phyloP scores from a whole-genome alignment of 2,888 invertebrate genomes.

The Trissolcus brochymenae region DNA sequence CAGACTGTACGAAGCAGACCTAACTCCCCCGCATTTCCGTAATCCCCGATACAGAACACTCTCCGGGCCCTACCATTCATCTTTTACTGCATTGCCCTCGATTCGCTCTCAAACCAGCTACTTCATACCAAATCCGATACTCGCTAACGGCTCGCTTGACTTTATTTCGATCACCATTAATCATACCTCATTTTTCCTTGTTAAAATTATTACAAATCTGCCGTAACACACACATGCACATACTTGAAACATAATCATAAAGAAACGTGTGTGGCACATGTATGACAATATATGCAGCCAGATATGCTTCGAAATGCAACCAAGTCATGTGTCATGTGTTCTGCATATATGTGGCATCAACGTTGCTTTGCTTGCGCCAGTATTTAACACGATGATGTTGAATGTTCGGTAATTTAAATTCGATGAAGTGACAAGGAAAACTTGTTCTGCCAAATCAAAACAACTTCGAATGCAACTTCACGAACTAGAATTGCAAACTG shows the following conservation, averaged over 20 bases:
- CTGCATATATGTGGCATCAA: too few relatives aligned
- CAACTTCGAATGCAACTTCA: background rate
- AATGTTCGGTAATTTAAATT: too few relatives aligned
- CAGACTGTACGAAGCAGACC: slow-evolving; percentile 65
- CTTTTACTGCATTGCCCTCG: slow-evolving; percentile 61
- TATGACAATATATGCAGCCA: too few relatives aligned
- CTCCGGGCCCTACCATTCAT: slow-evolving; percentile 61
- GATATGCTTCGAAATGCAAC: too few relatives aligned
- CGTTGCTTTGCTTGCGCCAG: too few relatives aligned
- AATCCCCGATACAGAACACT: slow-evolving; percentile 72
- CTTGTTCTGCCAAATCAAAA: background rate
- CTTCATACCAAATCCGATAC: slow-evolving; percentile 47
- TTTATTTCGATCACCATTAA: slow-evolving; percentile 37
- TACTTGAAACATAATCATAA: too few relatives aligned
- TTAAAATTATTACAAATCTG: background rate
- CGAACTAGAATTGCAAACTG: slow-evolving; percentile 1
- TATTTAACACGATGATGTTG: too few relatives aligned
- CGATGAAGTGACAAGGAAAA: too few relatives aligned
- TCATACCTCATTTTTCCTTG: slow-evolving; percentile 23
- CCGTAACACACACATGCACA: too few relatives aligned
- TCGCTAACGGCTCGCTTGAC: slow-evolving; percentile 17
- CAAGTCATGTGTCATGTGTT: too few relatives aligned
- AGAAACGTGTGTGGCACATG: too few relatives aligned
- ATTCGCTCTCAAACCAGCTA: slow-evolving; percentile 70
- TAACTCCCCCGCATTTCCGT: slow-evolving; percentile 66